A percentile compares a stretch with the other conserved stretches of the same genome.
These are phyloP conservation scores for Epirrhoe alternata DNA, from an alignment of 2,888 invertebrate species.

Conservation along the genomic window DNA sequence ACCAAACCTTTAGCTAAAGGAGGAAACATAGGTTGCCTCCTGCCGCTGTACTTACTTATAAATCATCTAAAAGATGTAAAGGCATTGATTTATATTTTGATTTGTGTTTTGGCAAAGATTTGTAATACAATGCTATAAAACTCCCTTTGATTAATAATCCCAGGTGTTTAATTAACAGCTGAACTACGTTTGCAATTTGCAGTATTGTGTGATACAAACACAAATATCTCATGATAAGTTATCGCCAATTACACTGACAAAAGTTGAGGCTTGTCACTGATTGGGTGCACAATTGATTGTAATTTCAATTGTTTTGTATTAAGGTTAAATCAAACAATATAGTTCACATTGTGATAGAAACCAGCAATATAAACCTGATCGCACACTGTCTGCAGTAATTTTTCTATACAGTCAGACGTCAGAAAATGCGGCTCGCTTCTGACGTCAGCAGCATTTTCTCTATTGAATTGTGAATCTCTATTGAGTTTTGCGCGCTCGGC, in stretches of 20 bases:
- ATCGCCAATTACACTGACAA: constrained; percentile 32
- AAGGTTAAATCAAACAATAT: not conserved
- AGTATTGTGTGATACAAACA: constrained; percentile 11
- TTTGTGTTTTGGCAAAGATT: not conserved
- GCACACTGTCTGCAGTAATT: no score
- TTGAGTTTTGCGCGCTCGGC: no score
- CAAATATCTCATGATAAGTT: constrained; percentile 18
- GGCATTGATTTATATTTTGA: no score
- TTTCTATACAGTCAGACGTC: no score
- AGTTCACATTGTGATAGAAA: not conserved
- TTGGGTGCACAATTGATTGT: constrained; percentile 12
- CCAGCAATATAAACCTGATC: not conserved
- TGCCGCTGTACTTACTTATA: no score
- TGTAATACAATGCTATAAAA: constrained; percentile 6
- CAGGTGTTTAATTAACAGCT: constrained; percentile 71
- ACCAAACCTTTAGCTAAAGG: no score
- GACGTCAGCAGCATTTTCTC: no score
- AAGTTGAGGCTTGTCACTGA: constrained; percentile 22
- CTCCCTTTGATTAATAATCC: constrained; percentile 61
- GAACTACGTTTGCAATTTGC: constrained; percentile 30
- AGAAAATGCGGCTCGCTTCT: no score
- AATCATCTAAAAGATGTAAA: no score
- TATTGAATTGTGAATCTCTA: no score
- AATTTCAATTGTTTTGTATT: constrained; percentile 13
- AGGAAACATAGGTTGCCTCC: no score